Base-by-base conservation (phyloP, 2,113 vertebrate species). In the Recurvirostra avosetta region DNA sequence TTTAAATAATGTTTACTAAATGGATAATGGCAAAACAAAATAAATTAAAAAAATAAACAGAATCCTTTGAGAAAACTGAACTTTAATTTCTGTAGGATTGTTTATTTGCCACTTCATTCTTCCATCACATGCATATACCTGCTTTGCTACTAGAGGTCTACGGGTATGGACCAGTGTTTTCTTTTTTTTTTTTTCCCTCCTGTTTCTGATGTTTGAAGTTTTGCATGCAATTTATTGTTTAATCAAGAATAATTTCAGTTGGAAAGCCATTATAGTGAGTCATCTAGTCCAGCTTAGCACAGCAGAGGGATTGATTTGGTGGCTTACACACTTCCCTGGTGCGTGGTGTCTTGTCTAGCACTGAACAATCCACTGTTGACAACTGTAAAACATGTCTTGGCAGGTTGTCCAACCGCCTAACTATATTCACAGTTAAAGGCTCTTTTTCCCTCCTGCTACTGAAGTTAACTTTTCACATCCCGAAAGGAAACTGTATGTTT, bases 311-410 rank as follows among this genome's bases (percentile, higher is more conserved):
- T 66, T 59, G 88, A 91, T 96, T 81, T 91, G 21, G 27, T 82
- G 90, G 21, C 53, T 96, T 77, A 47, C 59, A 82, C 68, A 73
- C 66, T 81, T 78, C 21, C 32, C 53, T 4, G 2, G 36, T 50
- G 74, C 18, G 10, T 88, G 74, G 27, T 66, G 74, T 90, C 93
- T 95, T 0, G 52, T 92, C 93, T 95, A 94, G 86, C 93, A 88
- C 94, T 86, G 49, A 95, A 56, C 27, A 90, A 94, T 49, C 29
- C 65, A 73, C 34, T n/a, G 36, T 18, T 76, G 94, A 96, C 95
- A 96, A 52, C 53, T 38, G 55, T 93, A 86, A 72, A 96, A 96
- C 74, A 91, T 29, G 72, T 29, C n/a, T 96, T 92, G 90, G 78
- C 95, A 94, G 56, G 7, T 52, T 91, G 50, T 88, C 20, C 56